Percentiles rank a stretch among this genome's conserved stretches.
Conservation (phyloP, 2,888 invertebrate genomes). For the Trachelus tabidus region DNA sequence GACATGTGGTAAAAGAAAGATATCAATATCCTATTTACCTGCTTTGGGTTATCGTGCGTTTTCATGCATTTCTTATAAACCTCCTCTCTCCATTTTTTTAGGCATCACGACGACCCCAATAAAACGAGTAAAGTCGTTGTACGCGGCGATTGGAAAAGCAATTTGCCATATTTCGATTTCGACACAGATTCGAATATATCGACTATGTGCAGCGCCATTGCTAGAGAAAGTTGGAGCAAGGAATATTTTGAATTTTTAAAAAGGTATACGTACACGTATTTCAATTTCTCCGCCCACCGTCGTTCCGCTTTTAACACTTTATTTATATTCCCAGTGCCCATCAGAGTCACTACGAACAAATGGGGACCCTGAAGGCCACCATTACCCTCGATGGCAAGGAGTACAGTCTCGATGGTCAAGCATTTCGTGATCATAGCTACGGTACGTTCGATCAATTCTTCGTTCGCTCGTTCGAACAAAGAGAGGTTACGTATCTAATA, state of each 20-base stretch:
- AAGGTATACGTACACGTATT: constrained; percentile 66
- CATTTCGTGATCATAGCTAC: constrained; percentile 85
- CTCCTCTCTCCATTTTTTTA: constrained; percentile 35
- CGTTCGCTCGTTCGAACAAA: no score
- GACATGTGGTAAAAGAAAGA: constrained; percentile 70
- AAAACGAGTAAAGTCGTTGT: constrained; percentile 72
- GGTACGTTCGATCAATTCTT: constrained; percentile 65
- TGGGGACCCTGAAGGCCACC: constrained; percentile 74
- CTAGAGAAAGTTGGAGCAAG: constrained; percentile 79
- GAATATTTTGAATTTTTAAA: constrained; percentile 75
- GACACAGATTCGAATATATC: constrained; percentile 77
- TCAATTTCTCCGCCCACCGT: not conserved
- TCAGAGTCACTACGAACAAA: constrained; percentile 88
- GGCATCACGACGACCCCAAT: constrained; percentile 68
- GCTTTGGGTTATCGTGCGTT: not conserved
- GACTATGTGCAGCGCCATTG: constrained; percentile 78
- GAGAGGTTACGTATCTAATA: not conserved
- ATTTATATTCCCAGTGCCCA: constrained; percentile 70
- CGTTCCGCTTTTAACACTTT: not conserved
- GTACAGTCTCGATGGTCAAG: constrained; percentile 69
- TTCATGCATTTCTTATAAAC: not conserved
- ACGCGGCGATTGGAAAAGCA: constrained; percentile 73
- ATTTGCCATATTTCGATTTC: constrained; percentile 76
- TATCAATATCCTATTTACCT: not conserved
- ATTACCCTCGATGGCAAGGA: constrained; percentile 70